phyloP scores from a whole-genome alignment of 2,797 vertebrate genomes.

The Scarus forsteni region DNA sequence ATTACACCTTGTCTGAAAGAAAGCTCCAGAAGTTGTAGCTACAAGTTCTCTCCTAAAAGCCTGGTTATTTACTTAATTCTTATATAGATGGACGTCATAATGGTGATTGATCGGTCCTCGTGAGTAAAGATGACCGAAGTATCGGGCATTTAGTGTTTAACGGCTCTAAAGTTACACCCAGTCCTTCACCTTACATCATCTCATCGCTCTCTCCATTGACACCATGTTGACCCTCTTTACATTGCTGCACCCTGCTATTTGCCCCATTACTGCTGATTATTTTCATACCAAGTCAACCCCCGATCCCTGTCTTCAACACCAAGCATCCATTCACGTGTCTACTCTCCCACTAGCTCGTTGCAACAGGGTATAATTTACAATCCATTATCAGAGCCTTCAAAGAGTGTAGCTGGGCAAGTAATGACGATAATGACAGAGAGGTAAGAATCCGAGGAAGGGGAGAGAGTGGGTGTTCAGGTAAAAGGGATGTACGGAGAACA shows the following conservation, averaged over 20 bases:
- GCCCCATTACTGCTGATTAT: constrained; percentile 2
- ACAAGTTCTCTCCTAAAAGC: too few species aligned
- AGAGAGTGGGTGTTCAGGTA: not conserved
- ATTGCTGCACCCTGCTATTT: constrained; percentile 18
- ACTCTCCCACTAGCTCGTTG: not conserved
- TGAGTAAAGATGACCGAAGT: not conserved
- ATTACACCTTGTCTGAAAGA: constrained; percentile 27
- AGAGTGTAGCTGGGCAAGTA: constrained; percentile 19
- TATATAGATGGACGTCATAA: not conserved
- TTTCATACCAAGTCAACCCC: constrained; percentile 6
- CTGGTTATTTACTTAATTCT: too few species aligned
- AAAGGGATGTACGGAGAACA: not conserved
- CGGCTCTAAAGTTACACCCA: not conserved
- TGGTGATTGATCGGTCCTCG: not conserved
- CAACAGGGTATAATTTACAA: constrained; percentile 47
- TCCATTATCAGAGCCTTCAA: constrained; percentile 48
- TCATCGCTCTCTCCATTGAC: constrained; percentile 14
- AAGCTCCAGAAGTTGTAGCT: too few species aligned
- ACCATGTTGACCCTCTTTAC: constrained; percentile 18
- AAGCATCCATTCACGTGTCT: not conserved
- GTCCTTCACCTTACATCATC: not conserved
- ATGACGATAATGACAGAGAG: constrained; percentile 40
- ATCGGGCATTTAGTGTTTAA: not conserved
- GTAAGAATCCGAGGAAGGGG: constrained; percentile 15
- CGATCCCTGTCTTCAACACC: not conserved